Conservation (phyloP, 2,888 invertebrate genomes). For the Tenthredo amoena region DNA sequence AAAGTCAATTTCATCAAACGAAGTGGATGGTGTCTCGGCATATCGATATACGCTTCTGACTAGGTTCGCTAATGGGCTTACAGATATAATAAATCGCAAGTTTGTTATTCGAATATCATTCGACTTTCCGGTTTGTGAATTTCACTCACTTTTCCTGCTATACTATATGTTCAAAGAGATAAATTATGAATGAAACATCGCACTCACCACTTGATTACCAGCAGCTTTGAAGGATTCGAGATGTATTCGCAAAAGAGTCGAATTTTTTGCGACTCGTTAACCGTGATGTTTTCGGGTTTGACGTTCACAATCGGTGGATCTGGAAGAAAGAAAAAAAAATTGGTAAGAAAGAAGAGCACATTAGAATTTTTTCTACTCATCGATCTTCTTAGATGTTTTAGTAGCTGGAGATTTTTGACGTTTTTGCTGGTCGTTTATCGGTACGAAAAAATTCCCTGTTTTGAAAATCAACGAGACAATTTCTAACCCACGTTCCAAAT, state of each 20-base stretch:
- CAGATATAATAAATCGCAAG: background rate
- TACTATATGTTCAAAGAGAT: slow-evolving; percentile 2
- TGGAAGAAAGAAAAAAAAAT: slow-evolving; percentile 76
- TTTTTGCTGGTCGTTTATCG: background rate
- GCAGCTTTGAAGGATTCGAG: slow-evolving; percentile 91
- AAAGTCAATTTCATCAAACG: slow-evolving; percentile 35
- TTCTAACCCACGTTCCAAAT: background rate
- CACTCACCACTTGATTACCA: slow-evolving; percentile 89
- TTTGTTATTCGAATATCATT: background rate
- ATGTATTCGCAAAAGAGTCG: slow-evolving; percentile 90
- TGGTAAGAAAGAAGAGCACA: background rate
- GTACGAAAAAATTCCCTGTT: background rate
- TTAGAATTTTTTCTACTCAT: background rate
- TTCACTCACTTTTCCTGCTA: background rate
- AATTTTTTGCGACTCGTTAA: slow-evolving; percentile 88
- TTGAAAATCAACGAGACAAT: background rate
- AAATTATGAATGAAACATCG: background rate
- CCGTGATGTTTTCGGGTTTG: slow-evolving; percentile 87
- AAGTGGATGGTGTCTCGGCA: background rate
- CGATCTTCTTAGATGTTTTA: background rate
- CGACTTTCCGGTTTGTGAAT: slow-evolving; percentile 27
- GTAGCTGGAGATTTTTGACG: background rate
- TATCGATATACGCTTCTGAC: background rate
- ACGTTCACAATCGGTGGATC: slow-evolving; percentile 92
- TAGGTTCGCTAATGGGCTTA: background rate